These are phyloP conservation scores for Hycleus phaleratus DNA, from an alignment of 1,140 invertebrate species.

Conservation along the genomic window DNA sequence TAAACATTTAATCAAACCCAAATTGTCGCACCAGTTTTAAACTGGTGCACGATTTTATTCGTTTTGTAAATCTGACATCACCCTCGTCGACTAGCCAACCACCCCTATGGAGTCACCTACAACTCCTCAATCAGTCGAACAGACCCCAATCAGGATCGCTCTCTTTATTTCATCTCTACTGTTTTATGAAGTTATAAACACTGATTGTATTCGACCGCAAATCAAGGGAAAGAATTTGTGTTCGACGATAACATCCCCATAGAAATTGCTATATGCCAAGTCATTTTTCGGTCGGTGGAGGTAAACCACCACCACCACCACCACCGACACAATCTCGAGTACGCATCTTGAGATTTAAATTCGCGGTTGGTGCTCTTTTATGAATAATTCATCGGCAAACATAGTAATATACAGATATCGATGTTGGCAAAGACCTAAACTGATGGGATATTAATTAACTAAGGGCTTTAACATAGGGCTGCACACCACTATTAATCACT, in stretches of 20 bases:
- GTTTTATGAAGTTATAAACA: constrained; percentile 16
- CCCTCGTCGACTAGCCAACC: neutral
- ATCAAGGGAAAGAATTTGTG: neutral
- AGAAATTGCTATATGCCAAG: constrained; percentile 5
- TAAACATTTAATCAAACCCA: no score
- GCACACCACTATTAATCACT: constrained; percentile 20
- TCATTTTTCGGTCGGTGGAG: constrained; percentile 9
- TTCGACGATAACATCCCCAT: constrained; percentile 1
- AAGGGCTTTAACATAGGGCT: constrained; percentile 13
- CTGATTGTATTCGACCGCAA: constrained; percentile 1
- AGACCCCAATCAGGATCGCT: constrained; percentile 1
- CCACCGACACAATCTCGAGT: constrained; percentile 7
- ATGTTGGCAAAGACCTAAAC: constrained; percentile 2
- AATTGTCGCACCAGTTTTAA: constrained; percentile 3
- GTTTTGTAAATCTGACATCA: neutral
- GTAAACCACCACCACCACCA: neutral
- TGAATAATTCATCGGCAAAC: constrained; percentile 24
- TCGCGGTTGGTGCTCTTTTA: constrained; percentile 17
- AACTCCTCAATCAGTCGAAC: neutral
- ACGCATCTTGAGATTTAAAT: constrained; percentile 22
- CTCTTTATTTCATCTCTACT: neutral
- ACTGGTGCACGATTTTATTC: neutral
- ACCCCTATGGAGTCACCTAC: constrained; percentile 3
- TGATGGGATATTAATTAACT: constrained; percentile 25
- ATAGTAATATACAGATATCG: constrained; percentile 25